A percentile compares a stretch with the other conserved stretches of the same genome.
phyloP scores from a whole-genome alignment of 2,888 invertebrate genomes.

The Myopa tessellatipennis region DNA sequence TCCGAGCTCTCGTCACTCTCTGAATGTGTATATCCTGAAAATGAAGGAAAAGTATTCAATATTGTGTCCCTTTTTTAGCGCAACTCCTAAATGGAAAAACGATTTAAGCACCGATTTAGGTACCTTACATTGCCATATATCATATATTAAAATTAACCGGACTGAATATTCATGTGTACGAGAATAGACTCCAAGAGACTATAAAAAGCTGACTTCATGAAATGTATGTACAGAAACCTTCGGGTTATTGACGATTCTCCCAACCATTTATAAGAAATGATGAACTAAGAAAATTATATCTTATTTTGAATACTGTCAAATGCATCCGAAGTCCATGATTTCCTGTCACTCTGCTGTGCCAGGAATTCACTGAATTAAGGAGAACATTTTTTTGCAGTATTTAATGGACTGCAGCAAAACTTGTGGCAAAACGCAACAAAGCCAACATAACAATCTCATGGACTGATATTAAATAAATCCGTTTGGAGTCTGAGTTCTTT shows the following conservation, averaged over 20 bases:
- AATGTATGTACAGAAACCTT: too few relatives aligned
- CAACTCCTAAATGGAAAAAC: too few relatives aligned
- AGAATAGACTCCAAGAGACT: too few relatives aligned
- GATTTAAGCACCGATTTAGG: too few relatives aligned
- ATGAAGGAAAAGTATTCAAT: conserved; percentile 8
- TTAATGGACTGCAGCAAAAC: conserved; percentile 57
- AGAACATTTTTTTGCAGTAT: conserved; percentile 36
- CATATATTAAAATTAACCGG: too few relatives aligned
- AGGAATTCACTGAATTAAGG: conserved; percentile 8
- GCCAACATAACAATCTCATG: conserved; percentile 42
- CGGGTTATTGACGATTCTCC: background rate
- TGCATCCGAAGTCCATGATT: conserved; percentile 24
- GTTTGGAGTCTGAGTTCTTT: conserved; percentile 30
- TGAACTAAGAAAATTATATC: background rate
- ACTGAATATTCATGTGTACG: too few relatives aligned
- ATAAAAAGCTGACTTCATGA: too few relatives aligned
- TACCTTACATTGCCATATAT: too few relatives aligned
- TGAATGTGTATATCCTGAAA: conserved; percentile 50
- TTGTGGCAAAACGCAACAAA: conserved; percentile 56
- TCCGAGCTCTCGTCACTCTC: conserved; percentile 68
- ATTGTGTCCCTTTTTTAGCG: too few relatives aligned
- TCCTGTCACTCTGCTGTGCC: conserved; percentile 31
- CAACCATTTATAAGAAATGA: background rate
- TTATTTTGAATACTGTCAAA: background rate
- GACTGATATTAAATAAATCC: conserved; percentile 10